Conservation (phyloP, 1,140 invertebrate genomes). For the Caligus rogercresseyi region DNA sequence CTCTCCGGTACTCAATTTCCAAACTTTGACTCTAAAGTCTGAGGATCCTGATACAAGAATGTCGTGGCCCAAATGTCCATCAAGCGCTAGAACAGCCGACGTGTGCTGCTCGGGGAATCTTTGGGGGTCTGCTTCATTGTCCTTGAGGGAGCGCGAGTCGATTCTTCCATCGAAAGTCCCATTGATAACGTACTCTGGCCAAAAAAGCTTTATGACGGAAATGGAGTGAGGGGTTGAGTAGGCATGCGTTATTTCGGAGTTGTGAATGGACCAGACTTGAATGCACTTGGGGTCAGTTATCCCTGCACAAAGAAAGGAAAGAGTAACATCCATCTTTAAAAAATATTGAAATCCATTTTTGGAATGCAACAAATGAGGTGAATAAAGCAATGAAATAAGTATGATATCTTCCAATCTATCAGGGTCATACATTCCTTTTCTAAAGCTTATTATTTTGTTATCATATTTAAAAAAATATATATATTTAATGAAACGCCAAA, state of each 20-base stretch:
- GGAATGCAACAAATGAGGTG: too few relatives aligned
- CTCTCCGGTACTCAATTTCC: conserved; percentile 6
- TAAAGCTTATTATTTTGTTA: too few relatives aligned
- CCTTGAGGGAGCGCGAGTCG: neutral
- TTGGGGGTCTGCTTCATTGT: neutral
- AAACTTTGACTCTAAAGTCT: conserved; percentile 3
- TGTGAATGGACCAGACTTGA: neutral
- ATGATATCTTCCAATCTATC: too few relatives aligned
- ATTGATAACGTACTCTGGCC: neutral
- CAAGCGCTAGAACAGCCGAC: neutral
- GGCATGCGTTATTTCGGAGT: neutral
- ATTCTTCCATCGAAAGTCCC: neutral
- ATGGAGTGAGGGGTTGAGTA: neutral
- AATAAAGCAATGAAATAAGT: too few relatives aligned
- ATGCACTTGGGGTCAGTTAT: neutral
- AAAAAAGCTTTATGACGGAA: neutral
- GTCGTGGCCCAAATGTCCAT: neutral
- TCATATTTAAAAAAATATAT: too few relatives aligned
- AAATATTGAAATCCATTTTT: too few relatives aligned
- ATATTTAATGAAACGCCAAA: too few relatives aligned
- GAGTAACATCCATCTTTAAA: too few relatives aligned
- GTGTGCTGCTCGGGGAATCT: neutral
- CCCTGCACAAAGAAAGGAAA: neutral
- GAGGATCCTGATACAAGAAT: conserved; percentile 6
- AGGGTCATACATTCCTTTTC: too few relatives aligned